Base-by-base conservation (phyloP, 2,113 vertebrate genomes). In the Pseudorhombus dupliciocellatus region DNA sequence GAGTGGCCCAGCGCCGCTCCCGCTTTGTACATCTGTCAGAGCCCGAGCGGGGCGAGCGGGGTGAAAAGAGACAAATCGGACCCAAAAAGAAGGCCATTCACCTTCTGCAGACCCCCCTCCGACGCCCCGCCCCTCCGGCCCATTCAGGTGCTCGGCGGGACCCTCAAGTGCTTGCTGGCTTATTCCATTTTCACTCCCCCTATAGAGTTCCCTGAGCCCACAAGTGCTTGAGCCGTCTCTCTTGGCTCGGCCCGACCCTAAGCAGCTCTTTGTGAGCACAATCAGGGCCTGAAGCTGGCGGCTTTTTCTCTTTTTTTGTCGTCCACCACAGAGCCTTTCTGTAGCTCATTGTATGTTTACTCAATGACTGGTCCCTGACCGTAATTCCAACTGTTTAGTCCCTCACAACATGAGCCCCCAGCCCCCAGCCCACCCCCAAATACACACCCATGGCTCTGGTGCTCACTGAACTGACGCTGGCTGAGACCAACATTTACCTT, bases 11-110 rank as follows among this genome's bases (percentile, higher is more conserved):
- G 97, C 92, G 95, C 95, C 95, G 96, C 96, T 97, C 96, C 97
- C 95, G 95, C 96, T 99, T 98, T 98, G 97, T 99, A 97, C 96
- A 97, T 99, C 96, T 98, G 97, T 98, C 96, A 98, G 97, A 95
- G 95, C 93, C 93, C 94, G 95, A 94, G 96, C 96, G 95, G 95
- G 95, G 96, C 66, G 94, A 95, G 96, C 93, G 92, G 95, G 96
- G 95, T 97, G 96, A 98, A 99, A 98, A 95, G 96, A 98, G 96
- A 97, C 97, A 99, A 99, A 99, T 99, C 98, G 97, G 97, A 96
- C 96, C 96, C 97, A 96, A 99, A 99, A 99, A 97, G 96, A 97
- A 96, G 95, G 95, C 97, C 96, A 98, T 98, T 99, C 97, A 98
- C 96, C 96, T 96, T 95, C 95, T 89, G 92, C 94, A 94, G 95